Base-by-base conservation (phyloP, 2,888 invertebrate genomes). In the Drosophila atroscutellata region DNA sequence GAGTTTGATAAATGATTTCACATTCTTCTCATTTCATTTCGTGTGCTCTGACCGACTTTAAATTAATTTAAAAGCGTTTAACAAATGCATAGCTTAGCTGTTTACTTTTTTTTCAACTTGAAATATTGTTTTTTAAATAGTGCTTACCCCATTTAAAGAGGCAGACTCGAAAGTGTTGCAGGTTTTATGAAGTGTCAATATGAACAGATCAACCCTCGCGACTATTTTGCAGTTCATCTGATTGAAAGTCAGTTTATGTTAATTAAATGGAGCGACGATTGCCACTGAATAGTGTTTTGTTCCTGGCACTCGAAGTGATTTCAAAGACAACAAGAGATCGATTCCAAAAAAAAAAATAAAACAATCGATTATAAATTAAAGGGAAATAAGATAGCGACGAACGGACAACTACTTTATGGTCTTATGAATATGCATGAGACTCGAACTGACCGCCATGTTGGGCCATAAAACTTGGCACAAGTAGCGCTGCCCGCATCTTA, bases 351-450 rank as follows among this genome's bases (percentile, higher is more conserved):
- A 24, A 47, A 60, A 72, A 45, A 72, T 60, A 70, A 28, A 18
- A 18, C 37, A 79, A 72, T 42, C 63, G 72, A 52, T 63, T 74
- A 86, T 81, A 76, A 75, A 75, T 75, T 60, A 55, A 63, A 60
- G 65, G 58, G 70, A 84, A 80, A 71, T 49, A 77, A 61, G 70
- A 66, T 32, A 60, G n/a, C 49, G 30, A 26, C 20, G 15, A 42
- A 50, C 18, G 42, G 68, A 69, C 42, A 67, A 60, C 63, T 76
- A 61, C 52, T 68, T 70, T 52, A 30, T 60, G 37, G 57, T 51
- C 56, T 75, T 83, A 74, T 90, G 74, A 86, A 86, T 86, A 90
- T 86, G 86, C 83, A 86, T 88, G 69, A 72, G 66, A 36, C 34
- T 66, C 56, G 24, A 66, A 52, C 57, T 47, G 61, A 61, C 50